Percentiles rank a stretch among this genome's conserved stretches.
Evolutionary conservation across 2,888 invertebrate species (phyloP).

Genomic region (Ephialtes manifestator): DNA sequence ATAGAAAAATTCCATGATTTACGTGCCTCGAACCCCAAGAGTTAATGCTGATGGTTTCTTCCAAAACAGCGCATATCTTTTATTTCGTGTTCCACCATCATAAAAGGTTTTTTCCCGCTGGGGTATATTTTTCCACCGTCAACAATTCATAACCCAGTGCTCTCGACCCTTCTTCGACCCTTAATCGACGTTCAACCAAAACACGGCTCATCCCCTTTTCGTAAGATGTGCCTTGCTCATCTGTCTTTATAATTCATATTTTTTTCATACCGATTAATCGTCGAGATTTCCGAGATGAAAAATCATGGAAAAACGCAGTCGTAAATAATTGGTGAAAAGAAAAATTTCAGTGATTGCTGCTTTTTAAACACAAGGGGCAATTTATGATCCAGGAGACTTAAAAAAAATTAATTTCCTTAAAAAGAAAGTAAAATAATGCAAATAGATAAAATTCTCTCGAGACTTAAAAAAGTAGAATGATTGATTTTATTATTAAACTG

Average conservation of each 20-base stretch:
- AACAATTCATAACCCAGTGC: slow-evolving; percentile 8
- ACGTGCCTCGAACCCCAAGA: not conserved
- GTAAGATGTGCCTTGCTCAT: not conserved
- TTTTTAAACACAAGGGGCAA: not conserved
- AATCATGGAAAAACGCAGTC: slow-evolving; percentile 1
- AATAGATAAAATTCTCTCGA: no score
- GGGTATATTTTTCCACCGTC: slow-evolving; percentile 4
- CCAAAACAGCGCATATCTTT: slow-evolving; percentile 17
- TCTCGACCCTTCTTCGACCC: slow-evolving; percentile 19
- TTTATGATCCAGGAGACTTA: not conserved
- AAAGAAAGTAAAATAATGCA: not conserved
- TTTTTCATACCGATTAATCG: slow-evolving; percentile 45
- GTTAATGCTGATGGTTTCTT: not conserved
- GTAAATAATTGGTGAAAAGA: slow-evolving; percentile 4
- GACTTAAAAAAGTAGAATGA: no score
- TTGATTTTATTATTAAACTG: not conserved
- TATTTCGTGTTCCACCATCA: slow-evolving; percentile 16
- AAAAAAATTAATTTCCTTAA: not conserved
- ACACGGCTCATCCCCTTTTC: slow-evolving; percentile 5
- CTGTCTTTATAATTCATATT: slow-evolving; percentile 31
- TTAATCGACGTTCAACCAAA: slow-evolving; percentile 45
- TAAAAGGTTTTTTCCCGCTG: slow-evolving; percentile 4
- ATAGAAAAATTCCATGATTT: not conserved
- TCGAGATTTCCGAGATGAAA: not conserved
- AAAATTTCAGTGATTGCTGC: not conserved